These are phyloP conservation scores for Oncorhynchus clarkii DNA, from an alignment of 2,113 vertebrate genomes.

Conservation along the genomic window DNA sequence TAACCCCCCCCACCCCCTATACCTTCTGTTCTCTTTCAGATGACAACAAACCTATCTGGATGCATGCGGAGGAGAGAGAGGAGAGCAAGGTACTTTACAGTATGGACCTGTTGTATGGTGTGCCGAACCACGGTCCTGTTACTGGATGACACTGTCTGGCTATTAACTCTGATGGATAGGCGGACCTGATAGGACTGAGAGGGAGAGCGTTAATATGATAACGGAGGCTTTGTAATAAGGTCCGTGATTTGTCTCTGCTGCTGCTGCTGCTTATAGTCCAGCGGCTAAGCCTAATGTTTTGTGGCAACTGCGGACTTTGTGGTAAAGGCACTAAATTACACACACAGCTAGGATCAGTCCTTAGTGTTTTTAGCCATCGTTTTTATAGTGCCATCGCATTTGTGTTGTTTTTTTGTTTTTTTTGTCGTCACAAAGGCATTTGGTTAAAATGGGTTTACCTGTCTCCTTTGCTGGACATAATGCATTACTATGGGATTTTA, in stretches of 20 bases:
- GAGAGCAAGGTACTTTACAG: slow-evolving; percentile 79
- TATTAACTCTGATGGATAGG: background rate
- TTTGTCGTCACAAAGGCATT: no score
- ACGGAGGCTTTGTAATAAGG: background rate
- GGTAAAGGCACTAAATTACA: no score
- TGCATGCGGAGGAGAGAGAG: slow-evolving; percentile 89
- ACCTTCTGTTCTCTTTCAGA: slow-evolving; percentile 61
- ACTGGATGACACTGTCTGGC: background rate
- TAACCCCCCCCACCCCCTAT: background rate
- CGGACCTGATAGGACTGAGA: background rate
- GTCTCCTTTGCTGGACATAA: no score
- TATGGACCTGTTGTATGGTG: no score
- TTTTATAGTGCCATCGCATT: no score
- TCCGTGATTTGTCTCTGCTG: background rate
- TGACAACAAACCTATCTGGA: slow-evolving; percentile 92
- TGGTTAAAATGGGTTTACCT: no score
- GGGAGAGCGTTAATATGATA: background rate
- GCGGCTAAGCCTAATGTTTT: no score
- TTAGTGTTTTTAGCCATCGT: no score
- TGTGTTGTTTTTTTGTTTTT: no score
- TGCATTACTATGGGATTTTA: no score
- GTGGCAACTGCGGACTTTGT: no score
- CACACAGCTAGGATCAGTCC: no score
- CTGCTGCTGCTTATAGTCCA: background rate
- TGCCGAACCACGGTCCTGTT: background rate